Percentiles rank a stretch among this genome's conserved stretches.
These are phyloP conservation scores for Cyanoderma ruficeps DNA, from an alignment of 2,113 vertebrate genomes.

Conservation along the genomic window DNA sequence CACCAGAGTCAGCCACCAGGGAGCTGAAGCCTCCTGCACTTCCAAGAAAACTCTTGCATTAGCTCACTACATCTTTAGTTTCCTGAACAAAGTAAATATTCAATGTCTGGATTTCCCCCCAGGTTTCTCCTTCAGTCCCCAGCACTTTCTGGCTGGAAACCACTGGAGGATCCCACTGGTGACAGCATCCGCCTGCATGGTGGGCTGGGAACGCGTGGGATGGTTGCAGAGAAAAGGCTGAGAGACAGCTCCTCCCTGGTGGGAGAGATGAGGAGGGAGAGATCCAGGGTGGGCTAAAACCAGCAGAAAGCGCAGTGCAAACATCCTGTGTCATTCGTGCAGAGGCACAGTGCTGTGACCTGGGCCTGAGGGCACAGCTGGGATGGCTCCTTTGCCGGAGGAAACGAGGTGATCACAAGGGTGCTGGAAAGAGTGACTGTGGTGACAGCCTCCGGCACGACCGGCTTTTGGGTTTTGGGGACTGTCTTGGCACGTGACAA, in stretches of 20 bases:
- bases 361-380: neutral
- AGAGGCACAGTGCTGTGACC: neutral
- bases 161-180: fast-evolving
- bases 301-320: neutral
- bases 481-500: neutral
- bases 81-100: neutral
- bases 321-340: fast-evolving
- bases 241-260: neutral
- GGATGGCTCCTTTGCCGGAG: neutral
- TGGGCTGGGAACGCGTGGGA: neutral
- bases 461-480: neutral
- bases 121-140: neutral
- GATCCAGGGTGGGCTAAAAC: fast-evolving
- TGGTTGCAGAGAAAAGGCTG: neutral
- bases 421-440: neutral
- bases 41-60: neutral
- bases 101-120: neutral
- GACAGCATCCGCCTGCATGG: neutral
- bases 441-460: fast-evolving
- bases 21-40: neutral
- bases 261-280: neutral
- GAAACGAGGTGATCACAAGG: neutral
- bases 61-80: neutral
- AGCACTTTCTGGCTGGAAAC: neutral
- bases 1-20: neutral